Evolutionary conservation across 2,113 vertebrate genomes (phyloP), one percentile per base, ranked within the genome.

Genomic region (Salvelinus namaycush): DNA sequence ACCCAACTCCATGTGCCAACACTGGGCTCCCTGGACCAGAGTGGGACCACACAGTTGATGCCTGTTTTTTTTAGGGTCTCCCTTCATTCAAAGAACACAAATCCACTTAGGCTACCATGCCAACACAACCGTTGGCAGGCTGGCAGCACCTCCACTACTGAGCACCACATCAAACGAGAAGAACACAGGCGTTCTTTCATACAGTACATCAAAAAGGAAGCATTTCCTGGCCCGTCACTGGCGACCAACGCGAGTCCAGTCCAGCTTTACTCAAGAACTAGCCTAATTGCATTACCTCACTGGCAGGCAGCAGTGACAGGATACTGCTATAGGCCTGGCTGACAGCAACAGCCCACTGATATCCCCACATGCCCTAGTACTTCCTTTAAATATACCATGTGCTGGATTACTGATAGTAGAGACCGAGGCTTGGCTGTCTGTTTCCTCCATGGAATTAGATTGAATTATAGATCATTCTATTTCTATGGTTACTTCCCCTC

Each of bases 1-100:
- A 73, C 79, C 85, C 69, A 16, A 70, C 78, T 83, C 76, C 78
- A 83, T 76, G 72, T 83, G 84, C 81, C 81, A 84, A 74, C 65
- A 49, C 20, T 22, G 22, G 20, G n/a, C 72, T 34, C 57, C 64
- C 26, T 12, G 22, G 64, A 27, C 22, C 26, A 65, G 26, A 64
- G 51, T 18, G 65, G 29, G 27, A 31, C 65, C 29, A 29, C 65
- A 66, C 26, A 31, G 64, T 14, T 66, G 12, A 66, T 27, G 12
- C 29, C 66, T 34, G 31, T 31, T 18, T 39, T 68, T 60, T 9
- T 16, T 16, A 11, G 16, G 2, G 7, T 24, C 59, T 62, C n/a
- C 29, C 24, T 27, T 2, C 29, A 31, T 70, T 34, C 68, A 5
- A 75, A 79, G 76, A 68, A 86, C 78, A 80, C 76, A 81, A 49